Evolutionary conservation across 2,113 vertebrate species (phyloP).

Genomic region (Saccopteryx leptura): DNA sequence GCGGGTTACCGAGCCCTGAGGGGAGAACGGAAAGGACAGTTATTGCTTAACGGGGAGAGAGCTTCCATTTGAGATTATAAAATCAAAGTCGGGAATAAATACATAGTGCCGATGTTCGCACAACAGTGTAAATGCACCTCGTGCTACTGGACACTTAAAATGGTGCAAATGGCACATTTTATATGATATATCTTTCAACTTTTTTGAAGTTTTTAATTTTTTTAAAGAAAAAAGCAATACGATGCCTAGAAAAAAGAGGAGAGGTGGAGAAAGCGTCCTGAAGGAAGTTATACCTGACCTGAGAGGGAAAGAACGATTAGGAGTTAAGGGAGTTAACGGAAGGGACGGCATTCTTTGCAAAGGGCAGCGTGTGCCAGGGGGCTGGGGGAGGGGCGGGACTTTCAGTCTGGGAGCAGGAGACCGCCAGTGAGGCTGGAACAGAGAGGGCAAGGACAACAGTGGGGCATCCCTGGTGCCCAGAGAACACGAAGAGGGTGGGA

Average conservation of each 20-base stretch:
- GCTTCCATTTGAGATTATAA: neutral
- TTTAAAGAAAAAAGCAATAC: neutral
- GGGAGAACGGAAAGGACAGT: neutral
- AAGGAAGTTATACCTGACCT: neutral
- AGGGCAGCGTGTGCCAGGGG: neutral
- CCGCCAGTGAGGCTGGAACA: neutral
- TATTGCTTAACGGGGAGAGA: neutral
- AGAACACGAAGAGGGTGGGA: neutral
- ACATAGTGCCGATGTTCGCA: neutral
- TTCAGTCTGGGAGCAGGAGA: neutral
- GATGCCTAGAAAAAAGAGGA: neutral
- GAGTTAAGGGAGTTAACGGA: neutral
- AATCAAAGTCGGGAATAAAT: slow-evolving; percentile 1
- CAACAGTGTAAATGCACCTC: neutral
- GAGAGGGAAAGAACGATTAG: neutral
- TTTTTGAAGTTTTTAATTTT: neutral
- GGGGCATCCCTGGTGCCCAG: neutral
- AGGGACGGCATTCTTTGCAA: neutral
- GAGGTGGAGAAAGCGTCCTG: neutral
- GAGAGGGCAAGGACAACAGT: neutral
- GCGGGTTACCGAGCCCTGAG: neutral
- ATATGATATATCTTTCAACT: neutral
- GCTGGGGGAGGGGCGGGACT: accelerated
- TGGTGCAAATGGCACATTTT: neutral
- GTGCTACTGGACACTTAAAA: neutral